Evolutionary conservation across 30 jellyfish, hydroid and myxozoan genomes (phyloP).

Genomic region (Aurelia coerulea): DNA sequence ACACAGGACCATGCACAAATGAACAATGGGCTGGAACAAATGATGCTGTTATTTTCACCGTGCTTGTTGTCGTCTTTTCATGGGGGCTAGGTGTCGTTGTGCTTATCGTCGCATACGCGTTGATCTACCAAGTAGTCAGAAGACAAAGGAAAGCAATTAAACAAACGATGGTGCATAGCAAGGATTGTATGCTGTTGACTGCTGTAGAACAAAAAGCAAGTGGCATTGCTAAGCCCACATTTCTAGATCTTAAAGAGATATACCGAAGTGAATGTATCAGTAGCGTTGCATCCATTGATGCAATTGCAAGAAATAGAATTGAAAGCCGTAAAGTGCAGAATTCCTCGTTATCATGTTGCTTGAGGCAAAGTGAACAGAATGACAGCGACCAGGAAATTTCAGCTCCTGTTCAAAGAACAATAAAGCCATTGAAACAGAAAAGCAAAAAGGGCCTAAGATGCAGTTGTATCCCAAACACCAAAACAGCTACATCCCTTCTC

Average conservation of each 20-base stretch:
- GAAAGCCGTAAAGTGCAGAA: too few relatives aligned
- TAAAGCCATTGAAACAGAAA: not conserved
- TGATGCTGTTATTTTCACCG: constrained; percentile 45
- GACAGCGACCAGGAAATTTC: not conserved
- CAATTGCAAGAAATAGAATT: too few relatives aligned
- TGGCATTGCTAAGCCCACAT: too few relatives aligned
- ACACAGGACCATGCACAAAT: constrained; percentile 39
- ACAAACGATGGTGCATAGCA: constrained; percentile 35
- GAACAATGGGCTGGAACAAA: constrained; percentile 49
- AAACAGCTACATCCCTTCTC: constrained; percentile 45
- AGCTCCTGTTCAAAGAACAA: not conserved
- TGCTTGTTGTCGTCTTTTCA: constrained; percentile 30
- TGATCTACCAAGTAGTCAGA: constrained; percentile 16
- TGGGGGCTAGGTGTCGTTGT: constrained; percentile 49
- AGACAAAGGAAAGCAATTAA: constrained; percentile 30
- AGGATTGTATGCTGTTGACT: constrained; percentile 6
- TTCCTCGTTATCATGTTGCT: too few relatives aligned
- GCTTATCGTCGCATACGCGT: constrained; percentile 2
- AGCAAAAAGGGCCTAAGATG: constrained; percentile 5
- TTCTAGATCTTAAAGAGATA: too few relatives aligned
- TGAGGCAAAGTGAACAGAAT: too few relatives aligned
- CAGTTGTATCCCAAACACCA: constrained; percentile 32
- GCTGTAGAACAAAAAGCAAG: not conserved
- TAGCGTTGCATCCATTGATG: too few relatives aligned
- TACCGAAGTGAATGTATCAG: too few relatives aligned